Evolutionary conservation across 2,888 invertebrate species (phyloP).

Genomic region (Pemphredon lugubris): DNA sequence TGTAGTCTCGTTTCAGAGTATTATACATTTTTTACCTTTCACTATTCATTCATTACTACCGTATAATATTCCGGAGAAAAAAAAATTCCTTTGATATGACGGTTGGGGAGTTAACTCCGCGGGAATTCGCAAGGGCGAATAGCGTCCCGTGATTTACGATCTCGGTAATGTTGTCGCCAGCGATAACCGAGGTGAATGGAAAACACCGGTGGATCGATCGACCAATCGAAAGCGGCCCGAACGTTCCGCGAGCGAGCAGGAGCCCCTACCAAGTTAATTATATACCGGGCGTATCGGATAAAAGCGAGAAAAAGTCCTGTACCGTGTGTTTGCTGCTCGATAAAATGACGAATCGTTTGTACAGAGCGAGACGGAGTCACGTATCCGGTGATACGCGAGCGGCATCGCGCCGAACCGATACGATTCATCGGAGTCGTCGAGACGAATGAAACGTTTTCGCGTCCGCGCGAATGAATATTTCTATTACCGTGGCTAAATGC

Average conservation of each 20-base stretch:
- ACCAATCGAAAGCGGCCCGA: not conserved
- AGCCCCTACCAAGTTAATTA: slow-evolving; percentile 28
- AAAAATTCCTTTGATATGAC: too few species aligned
- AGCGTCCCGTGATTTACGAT: not conserved
- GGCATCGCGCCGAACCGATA: not conserved
- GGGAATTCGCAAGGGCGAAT: not conserved
- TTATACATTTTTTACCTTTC: too few species aligned
- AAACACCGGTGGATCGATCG: not conserved
- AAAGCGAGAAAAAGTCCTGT: slow-evolving; percentile 26
- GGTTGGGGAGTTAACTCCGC: too few species aligned
- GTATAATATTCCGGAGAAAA: too few species aligned
- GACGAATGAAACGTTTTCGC: slow-evolving; percentile 11
- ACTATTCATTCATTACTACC: too few species aligned
- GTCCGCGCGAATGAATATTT: slow-evolving; percentile 7
- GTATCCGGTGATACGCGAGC: slow-evolving; percentile 1
- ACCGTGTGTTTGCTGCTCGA: slow-evolving; percentile 20
- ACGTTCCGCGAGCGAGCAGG: slow-evolving; percentile 10
- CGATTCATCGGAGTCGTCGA: slow-evolving; percentile 6
- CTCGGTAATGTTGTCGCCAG: not conserved
- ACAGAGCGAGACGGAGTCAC: slow-evolving; percentile 4
- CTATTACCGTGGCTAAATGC: slow-evolving; percentile 18
- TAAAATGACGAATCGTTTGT: slow-evolving; percentile 32
- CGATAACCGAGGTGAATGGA: not conserved
- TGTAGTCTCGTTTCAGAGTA: too few species aligned
- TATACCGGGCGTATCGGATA: slow-evolving; percentile 9